Evolutionary conservation across 1,140 invertebrate species (phyloP), one percentile per base, ranked within the genome.

Genomic region (Bombus haemorrhoidalis): DNA sequence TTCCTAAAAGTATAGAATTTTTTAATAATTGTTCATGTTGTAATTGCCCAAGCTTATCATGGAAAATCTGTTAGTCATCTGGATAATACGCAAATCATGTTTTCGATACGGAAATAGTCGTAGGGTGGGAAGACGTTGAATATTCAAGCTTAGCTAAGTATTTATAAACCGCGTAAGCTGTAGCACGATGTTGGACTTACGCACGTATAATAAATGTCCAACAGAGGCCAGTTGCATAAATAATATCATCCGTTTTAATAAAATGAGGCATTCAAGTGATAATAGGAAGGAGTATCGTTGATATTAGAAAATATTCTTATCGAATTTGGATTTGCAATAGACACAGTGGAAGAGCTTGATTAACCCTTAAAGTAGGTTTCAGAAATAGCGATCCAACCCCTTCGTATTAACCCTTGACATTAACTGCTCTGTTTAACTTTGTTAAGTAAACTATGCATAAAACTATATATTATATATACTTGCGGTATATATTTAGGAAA

Each of bases 121-220:
- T 39, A 37, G 5, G 43, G 3, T 22, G n/a, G 32, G 22, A 43
- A 43, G 15, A 47, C 41, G 62, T 64, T 68, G 34, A 71, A 28
- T 43, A 53, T 69, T 66, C 66, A 32, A 43, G 64, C 25, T 68
- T 53, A 69, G 41, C 64, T 8, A 53, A 53, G 66, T 77, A 87
- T 89, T 89, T 89, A 89, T 87, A 89, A 89, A 87, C 66, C 47
- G 57, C 72, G 37, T 87, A 89, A 79, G 81, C 81, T 47, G 32
- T 64, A 39, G 59, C 39, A 43, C 53, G 39, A 34, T 10, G 37
- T 72, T 34, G 75, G 72, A 85, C 74, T 87, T 85, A 74, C 28
- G 28, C 59, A 22, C 62, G 57, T 59, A 53, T 85, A 72, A 81
- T 62, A 41, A 28, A 39, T 72, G 13, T 43, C 39, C 71, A 41